phyloP scores from a whole-genome alignment of 2,797 vertebrate genomes.

The Furcifer pardalis region DNA sequence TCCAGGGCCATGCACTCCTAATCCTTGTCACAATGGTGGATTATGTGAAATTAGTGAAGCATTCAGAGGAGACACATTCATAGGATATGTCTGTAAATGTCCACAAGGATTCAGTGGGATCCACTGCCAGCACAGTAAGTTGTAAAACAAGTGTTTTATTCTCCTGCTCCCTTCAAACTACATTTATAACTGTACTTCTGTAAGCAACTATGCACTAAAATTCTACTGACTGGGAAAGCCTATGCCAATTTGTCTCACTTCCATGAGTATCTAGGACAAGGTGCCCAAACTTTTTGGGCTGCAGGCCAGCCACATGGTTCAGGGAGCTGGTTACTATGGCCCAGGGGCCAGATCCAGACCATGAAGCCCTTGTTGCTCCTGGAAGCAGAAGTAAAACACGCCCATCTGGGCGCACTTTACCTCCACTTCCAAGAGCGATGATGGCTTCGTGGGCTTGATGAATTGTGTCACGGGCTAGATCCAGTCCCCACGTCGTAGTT shows the following conservation, averaged over 20 bases:
- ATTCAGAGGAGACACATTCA: slow-evolving; percentile 95
- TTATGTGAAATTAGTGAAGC: slow-evolving; percentile 95
- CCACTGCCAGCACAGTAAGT: slow-evolving; percentile 99
- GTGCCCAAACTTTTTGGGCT: no score
- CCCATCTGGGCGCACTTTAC: no score
- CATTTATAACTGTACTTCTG: background rate
- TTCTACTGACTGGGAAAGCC: background rate
- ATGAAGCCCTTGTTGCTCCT: no score
- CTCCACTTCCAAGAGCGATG: no score
- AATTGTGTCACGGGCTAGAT: no score
- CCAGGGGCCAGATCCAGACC: no score
- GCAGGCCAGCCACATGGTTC: no score
- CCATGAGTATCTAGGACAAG: slow-evolving; percentile 14
- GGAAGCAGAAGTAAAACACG: no score
- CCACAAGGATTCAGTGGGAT: slow-evolving; percentile 91
- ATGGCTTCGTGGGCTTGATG: no score
- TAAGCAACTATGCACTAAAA: background rate
- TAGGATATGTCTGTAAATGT: slow-evolving; percentile 96
- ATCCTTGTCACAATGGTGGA: slow-evolving; percentile 97
- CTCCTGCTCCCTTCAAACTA: background rate
- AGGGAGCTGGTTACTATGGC: no score
- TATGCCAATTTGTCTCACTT: background rate
- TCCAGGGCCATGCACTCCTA: slow-evolving; percentile 93
- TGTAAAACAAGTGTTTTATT: slow-evolving; percentile 38
- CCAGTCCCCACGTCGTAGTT: no score